Base-by-base conservation (phyloP, 2,797 vertebrate genomes). In the Pogonophryne albipinna region DNA sequence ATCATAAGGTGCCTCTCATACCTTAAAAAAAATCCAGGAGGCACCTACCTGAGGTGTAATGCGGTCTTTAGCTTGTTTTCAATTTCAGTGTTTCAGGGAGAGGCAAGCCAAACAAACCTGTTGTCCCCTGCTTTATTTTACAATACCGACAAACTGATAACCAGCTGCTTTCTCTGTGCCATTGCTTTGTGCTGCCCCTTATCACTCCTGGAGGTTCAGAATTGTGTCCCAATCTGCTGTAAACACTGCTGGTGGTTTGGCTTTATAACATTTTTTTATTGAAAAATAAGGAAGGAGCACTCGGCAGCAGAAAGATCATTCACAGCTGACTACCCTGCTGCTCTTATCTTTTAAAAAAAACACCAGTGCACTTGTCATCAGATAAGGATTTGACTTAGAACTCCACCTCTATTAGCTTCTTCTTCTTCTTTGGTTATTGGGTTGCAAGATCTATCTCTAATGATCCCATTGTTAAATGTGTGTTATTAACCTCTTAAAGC, bases 301-400 rank as follows among this genome's bases (percentile, higher is more conserved):
- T 58, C 20, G 46, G 38, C 10, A 14, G 55, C 53, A 63, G 76
- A 31, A 72, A 50, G 41, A 20, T 4, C 56, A 34, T 61, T 75
- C 50, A 1, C 55, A 71, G 49, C 51, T 55, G 61, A 44, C 38
- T 52, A n/a, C 64, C 60, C 51, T 79, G 71, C 27, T 71, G 56
- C 77, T 85, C 41, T 44, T 74, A 82, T 88, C 89, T 88, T 92
- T 85, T 85, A 90, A 84, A 89, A 81, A 79, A 58, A 78, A 78
- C 76, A 76, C 78, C 79, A 31, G 74, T 86, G 80, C 61, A 64
- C 77, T 84, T 83, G 34, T 71, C 67, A 45, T 59, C 56, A 6
- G 38, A 50, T 80, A 72, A 50, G 53, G 16, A 66, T 66, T 51
- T 11, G 62, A 80, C 71, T 31, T 49, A 9, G 45, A 59, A 71